Conservation (phyloP, 2,888 invertebrate genomes). For the Ecliptopera silaceata region DNA sequence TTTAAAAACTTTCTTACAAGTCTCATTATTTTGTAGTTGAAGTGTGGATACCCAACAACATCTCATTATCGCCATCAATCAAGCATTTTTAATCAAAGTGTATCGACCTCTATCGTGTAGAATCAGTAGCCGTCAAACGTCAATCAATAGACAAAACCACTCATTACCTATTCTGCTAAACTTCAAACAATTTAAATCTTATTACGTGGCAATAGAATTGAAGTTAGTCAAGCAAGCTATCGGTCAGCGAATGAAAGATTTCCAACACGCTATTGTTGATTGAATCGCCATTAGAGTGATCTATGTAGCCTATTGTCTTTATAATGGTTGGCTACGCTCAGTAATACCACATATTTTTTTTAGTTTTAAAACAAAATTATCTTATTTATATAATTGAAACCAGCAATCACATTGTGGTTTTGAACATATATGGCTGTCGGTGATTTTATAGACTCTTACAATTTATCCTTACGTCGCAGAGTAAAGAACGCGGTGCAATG, state of each 20-base stretch:
- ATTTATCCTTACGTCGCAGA: too few relatives aligned
- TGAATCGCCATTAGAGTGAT: conserved; percentile 27
- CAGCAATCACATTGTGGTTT: too few relatives aligned
- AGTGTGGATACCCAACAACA: neutral
- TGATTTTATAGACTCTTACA: too few relatives aligned
- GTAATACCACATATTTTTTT: conserved; percentile 10
- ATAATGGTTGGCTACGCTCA: conserved; percentile 8
- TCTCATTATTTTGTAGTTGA: conserved; percentile 11
- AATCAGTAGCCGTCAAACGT: conserved; percentile 29
- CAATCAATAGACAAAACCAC: conserved; percentile 18
- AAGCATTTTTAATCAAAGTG: conserved; percentile 24
- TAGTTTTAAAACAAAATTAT: neutral
- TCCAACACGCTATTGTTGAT: conserved; percentile 20
- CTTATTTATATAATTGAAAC: too few relatives aligned
- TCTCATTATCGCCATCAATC: conserved; percentile 25
- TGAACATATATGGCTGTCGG: too few relatives aligned
- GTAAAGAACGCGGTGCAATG: too few relatives aligned
- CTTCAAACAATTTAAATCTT: neutral
- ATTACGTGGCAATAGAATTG: neutral
- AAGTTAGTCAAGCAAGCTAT: neutral
- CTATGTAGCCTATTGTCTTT: conserved; percentile 23
- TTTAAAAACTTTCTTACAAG: too few relatives aligned
- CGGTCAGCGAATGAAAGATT: conserved; percentile 22
- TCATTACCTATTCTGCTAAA: conserved; percentile 1
- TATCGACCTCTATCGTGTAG: conserved; percentile 22